Conservation (phyloP, 2,797 vertebrate genomes). For the Halcyon badia region DNA sequence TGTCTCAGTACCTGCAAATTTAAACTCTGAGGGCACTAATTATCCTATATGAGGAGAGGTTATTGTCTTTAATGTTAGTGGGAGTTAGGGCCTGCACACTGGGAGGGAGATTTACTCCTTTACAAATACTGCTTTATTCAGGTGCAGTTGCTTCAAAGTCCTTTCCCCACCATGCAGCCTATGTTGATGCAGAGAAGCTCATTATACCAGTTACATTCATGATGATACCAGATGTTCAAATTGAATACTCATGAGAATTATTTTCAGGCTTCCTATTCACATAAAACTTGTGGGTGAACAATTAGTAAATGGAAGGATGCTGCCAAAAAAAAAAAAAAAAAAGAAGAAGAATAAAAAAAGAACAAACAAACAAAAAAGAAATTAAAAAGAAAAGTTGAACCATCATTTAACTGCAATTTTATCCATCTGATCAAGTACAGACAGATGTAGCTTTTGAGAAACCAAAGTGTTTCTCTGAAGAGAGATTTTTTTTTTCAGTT, state of each 20-base stretch:
- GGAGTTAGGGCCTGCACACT: not conserved
- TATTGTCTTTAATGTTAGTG: conserved; percentile 16
- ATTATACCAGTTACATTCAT: conserved; percentile 36
- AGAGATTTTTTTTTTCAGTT: conserved; percentile 38
- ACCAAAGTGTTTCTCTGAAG: not conserved
- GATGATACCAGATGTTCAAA: conserved; percentile 67
- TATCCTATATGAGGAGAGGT: not conserved
- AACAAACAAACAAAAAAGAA: not conserved
- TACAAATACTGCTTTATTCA: conserved; percentile 11
- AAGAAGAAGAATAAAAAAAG: not conserved
- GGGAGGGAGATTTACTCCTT: not conserved
- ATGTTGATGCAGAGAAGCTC: conserved; percentile 20
- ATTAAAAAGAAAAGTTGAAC: not conserved
- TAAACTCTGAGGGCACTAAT: conserved; percentile 38
- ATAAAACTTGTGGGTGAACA: not conserved
- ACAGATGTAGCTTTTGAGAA: not conserved
- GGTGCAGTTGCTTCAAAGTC: conserved; percentile 32
- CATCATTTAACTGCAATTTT: not conserved
- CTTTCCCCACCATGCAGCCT: not conserved
- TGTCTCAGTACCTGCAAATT: conserved; percentile 39
- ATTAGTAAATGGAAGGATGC: not conserved
- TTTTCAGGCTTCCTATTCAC: conserved; percentile 45
- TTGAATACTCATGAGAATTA: conserved; percentile 38
- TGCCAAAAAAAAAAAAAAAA: not conserved
- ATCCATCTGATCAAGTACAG: not conserved